Base-by-base conservation (phyloP, 2,113 vertebrate species). In the Suricata suricatta region DNA sequence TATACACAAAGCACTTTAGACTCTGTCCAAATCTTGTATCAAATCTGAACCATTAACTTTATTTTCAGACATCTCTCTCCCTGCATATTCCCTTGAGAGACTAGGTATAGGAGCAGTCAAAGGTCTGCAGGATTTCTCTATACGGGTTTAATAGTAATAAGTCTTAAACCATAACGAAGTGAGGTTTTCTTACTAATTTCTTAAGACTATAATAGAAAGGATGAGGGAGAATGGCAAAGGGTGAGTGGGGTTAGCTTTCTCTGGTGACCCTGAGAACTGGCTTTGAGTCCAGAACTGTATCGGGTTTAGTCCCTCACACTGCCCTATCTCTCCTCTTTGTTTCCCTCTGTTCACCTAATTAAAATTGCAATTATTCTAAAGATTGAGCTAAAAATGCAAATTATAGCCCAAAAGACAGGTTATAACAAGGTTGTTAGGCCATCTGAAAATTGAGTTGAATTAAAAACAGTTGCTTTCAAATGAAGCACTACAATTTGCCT, bases 361-460 rank as follows among this genome's bases (percentile, higher is more conserved):
- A 72, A 96, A 92, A 96, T 74, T 94, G 64, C 41, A 97, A 57
- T 84, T 93, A 87, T 90, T 86, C 92, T 96, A 63, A 98, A 98
- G 88, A 94, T 19, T 86, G 77, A 87, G 81, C 25, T 64, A 96
- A 94, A 64, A 97, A 96, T 63, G 52, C 77, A 85, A 94, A 93
- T 93, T 77, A 95, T 10, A 96, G 88, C 76, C 96, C 50, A 95
- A 96, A 96, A 77, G 50, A 66, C 54, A 69, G 82, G 87, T 94
- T 92, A 87, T 76, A 71, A 90, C 82, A 97, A 81, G 41, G 80
- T 83, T 87, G 47, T 80, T 88, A 95, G 71, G 64, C 57, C 92
- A 87, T 92, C 71, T 85, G 60, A 83, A 93, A 93, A 91, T 80
- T 92, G 79, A 91, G 14, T 54, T 85, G 88, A 95, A 76, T 41